Percentiles rank a stretch among this genome's conserved stretches.
phyloP scores from a whole-genome alignment of 2,888 invertebrate species.

The Pristionchus fissidentatus region DNA sequence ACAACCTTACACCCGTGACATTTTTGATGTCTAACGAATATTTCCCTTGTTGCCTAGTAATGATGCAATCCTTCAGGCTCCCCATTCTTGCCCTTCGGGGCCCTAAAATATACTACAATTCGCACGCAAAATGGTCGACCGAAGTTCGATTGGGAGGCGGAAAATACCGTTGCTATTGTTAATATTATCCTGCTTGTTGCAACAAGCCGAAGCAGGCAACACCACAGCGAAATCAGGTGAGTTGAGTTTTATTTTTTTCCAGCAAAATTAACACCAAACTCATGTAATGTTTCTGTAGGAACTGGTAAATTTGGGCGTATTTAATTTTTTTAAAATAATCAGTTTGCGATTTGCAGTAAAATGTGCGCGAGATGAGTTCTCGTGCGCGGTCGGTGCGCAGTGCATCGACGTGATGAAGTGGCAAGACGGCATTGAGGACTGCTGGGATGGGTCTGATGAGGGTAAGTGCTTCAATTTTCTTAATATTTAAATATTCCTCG shows the following conservation, averaged over 20 bases:
- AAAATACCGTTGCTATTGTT: background rate
- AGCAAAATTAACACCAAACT: too few species aligned
- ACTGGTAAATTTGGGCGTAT: too few species aligned
- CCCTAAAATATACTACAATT: background rate
- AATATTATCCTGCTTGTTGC: background rate
- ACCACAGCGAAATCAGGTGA: too few species aligned
- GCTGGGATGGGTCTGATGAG: slow-evolving; percentile 72
- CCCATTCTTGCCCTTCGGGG: slow-evolving; percentile 25
- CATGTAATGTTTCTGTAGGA: too few species aligned
- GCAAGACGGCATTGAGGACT: slow-evolving; percentile 72
- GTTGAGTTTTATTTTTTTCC: too few species aligned
- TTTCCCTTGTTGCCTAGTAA: background rate
- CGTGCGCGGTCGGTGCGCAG: slow-evolving; percentile 54
- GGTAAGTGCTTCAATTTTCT: slow-evolving; percentile 52
- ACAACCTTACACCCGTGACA: too few species aligned
- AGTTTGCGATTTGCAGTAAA: background rate
- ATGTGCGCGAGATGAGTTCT: slow-evolving; percentile 50
- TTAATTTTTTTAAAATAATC: too few species aligned
- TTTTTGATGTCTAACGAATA: background rate
- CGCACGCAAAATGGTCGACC: slow-evolving; percentile 27
- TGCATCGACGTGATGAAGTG: slow-evolving; percentile 62
- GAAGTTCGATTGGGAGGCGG: slow-evolving; percentile 29
- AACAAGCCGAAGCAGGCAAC: slow-evolving; percentile 33
- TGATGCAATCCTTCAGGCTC: background rate
- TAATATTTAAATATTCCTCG: background rate